Evolutionary conservation across 2,888 invertebrate species (phyloP), one percentile per base, ranked within the genome.

Genomic region (Chloroclystis v-ata): DNA sequence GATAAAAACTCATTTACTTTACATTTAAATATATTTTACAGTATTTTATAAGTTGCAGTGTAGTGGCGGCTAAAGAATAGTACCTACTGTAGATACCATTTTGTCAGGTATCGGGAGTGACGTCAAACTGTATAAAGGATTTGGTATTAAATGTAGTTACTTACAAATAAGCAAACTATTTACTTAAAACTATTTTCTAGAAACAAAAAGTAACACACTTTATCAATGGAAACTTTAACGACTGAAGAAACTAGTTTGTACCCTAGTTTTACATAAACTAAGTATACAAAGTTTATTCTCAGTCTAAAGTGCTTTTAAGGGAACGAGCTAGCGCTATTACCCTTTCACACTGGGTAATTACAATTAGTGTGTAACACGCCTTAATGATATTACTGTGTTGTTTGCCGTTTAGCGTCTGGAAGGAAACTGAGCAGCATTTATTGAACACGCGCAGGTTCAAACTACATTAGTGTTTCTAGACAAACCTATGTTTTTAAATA

Each of bases 341-440:
- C 46, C 50, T 50, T 50, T 50, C 50, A 50, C 50, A 50, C 50
- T 47, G 43, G 50, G 43, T 50, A 50, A 47, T 50, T 50, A 50
- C 50, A 46, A 50, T 50, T 50, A 50, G 50, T 50, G 50, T 46
- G 49, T 39, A 46, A 43, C 46, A 32, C 43, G 43, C 46, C 43
- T 40, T 50, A 50, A 50, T 50, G 50, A 47, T 46, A 47, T 50
- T 50, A 46, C 38, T 35, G 46, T 50, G 43, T 50, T 46, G 50
- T 47, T 46, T 40, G 46, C 46, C 30, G 38, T 39, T 43, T 43
- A 37, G 39, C 43, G 46, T 47, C 50, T 46, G 43, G 29, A 30
- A 26, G 35, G 46, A 39, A 38, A 46, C 46, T 43, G 38, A 41
- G 42, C 45, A 46, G 32, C 26, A 16, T 35, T 29, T 24, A 40